Evolutionary conservation across 2,888 invertebrate species (phyloP), one percentile per base, ranked within the genome.

Genomic region (Acrobasis consociella): DNA sequence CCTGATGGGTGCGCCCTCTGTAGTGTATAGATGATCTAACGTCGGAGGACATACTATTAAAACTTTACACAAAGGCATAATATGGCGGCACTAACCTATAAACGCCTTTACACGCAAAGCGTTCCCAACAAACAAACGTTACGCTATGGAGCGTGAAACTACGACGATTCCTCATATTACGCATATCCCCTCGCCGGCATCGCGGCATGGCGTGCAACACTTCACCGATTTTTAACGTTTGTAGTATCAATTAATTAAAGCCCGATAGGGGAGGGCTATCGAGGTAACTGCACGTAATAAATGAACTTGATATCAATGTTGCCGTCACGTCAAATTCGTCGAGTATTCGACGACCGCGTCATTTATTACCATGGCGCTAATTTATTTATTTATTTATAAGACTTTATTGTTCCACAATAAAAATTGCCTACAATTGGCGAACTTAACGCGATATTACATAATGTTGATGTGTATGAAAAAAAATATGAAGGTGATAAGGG

Each of bases 161-260:
- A n/a, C 60, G 11, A 56, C 39, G 55, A 59, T 49, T 59, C 52
- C 49, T 63, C 52, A 46, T 62, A 15, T 10, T 50, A 59, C 49
- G 22, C 49, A 51, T 49, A 64, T 63, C 55, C 63, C 63, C 65
- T 51, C 46, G 13, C 56, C 62, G 38, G 10, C 16, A 7, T 7
- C n/a, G 39, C 52, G 49, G 63, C 67, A 64, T 74, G 67, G 69
- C 73, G 73, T 77, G 77, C 83, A 82, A 85, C 86, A 86, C 85
- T 80, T 81, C 76, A 83, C 74, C 76, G 82, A 78, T 60, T 81
- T 83, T 84, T 80, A 82, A 82, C 82, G 81, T 85, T 81, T 85
- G 80, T 83, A 85, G 80, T 83, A 80, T 82, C 85, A 86, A 88
- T 89, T 86, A 87, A 86, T 86, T 85, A 87, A 78, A 75, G 69